Conservation (phyloP, 2,113 vertebrate species). For the Phainopepla nitens region DNA sequence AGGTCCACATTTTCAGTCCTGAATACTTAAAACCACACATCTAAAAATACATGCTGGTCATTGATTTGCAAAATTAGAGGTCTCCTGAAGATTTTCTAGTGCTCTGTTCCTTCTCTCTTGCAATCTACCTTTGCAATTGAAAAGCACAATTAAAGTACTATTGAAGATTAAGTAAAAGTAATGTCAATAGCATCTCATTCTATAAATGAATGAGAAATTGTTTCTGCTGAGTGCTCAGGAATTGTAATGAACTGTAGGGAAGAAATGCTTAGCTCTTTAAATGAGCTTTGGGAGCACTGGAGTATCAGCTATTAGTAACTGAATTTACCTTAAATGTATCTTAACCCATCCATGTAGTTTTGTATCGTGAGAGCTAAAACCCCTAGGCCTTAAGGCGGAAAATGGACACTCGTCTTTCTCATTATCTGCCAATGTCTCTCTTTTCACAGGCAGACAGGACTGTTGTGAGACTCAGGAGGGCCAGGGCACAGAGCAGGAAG, state of each 20-base stretch:
- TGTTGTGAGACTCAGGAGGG: not conserved
- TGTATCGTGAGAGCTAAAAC: not conserved
- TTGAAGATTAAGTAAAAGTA: conserved; percentile 23
- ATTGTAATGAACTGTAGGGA: not conserved
- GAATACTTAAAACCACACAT: not conserved
- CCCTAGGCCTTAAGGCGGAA: not conserved
- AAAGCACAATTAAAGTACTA: not conserved
- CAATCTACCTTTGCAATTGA: not conserved
- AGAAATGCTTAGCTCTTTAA: not conserved
- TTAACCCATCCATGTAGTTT: not conserved
- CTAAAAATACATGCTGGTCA: not conserved
- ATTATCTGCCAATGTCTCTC: not conserved
- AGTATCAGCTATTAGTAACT: not conserved
- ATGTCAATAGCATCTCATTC: not conserved
- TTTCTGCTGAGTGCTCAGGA: not conserved
- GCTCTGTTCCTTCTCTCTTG: not conserved
- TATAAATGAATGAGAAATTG: not conserved
- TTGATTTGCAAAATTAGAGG: not conserved
- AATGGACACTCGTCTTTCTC: not conserved
- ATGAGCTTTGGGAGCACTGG: not conserved
- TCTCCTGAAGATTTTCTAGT: not conserved
- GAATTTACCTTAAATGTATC: not conserved
- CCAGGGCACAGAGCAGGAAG: not conserved
- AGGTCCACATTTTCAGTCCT: not conserved
- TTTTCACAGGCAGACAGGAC: not conserved